Conservation (phyloP, 2,888 invertebrate genomes). For the Boloria selene region DNA sequence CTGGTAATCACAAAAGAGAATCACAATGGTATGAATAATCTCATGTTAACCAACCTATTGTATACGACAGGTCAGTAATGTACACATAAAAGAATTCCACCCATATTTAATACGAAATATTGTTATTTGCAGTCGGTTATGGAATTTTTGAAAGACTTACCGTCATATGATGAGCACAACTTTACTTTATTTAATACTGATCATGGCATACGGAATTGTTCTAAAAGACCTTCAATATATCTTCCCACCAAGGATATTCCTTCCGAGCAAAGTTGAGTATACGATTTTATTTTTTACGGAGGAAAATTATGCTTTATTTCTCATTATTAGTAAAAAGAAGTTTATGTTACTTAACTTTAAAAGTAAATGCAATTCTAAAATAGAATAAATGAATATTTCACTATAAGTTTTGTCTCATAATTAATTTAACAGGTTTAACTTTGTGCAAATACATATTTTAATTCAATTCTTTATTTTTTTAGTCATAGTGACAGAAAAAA, state of each 20-base stretch:
- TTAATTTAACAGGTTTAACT: too few relatives aligned
- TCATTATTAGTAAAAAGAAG: too few relatives aligned
- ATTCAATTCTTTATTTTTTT: conserved; percentile 58
- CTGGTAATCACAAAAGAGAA: conserved; percentile 45
- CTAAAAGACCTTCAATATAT: conserved; percentile 94
- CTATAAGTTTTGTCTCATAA: too few relatives aligned
- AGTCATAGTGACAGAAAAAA: conserved; percentile 98
- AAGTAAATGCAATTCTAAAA: too few relatives aligned
- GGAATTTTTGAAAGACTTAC: conserved; percentile 95
- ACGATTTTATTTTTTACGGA: conserved; percentile 19
- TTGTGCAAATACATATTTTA: too few relatives aligned
- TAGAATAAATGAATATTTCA: too few relatives aligned
- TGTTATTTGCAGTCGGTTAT: conserved; percentile 87
- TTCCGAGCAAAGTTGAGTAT: conserved; percentile 93
- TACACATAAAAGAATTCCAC: conserved; percentile 34
- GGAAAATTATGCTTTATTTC: too few relatives aligned
- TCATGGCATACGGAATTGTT: conserved; percentile 89
- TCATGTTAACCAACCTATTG: conserved; percentile 19
- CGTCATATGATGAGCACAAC: conserved; percentile 94
- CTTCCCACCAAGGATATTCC: conserved; percentile 96
- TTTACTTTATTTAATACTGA: conserved; percentile 95
- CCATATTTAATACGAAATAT: conserved; percentile 38
- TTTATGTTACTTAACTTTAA: too few relatives aligned
- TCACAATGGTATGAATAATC: conserved; percentile 59
- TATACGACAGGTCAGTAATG: conserved; percentile 8